Evolutionary conservation across 1,140 invertebrate genomes (phyloP).

Genomic region (Halesus radiatus): DNA sequence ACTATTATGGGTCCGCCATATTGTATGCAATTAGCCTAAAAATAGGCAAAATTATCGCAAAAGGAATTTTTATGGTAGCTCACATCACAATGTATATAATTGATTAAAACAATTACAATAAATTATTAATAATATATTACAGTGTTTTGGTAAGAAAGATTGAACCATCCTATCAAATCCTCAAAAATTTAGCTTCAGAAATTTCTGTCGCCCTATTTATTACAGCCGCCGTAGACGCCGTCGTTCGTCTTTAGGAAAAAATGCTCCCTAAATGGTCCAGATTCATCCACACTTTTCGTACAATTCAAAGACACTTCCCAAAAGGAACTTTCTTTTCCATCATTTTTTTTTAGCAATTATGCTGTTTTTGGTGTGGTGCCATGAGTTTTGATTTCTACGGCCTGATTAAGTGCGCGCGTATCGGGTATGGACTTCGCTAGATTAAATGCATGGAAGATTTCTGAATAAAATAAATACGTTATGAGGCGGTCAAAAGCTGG

Average conservation of each 20-base stretch:
- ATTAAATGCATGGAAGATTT: slow-evolving; percentile 13
- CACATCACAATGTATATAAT: no score
- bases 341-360: neutral
- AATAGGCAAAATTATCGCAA: no score
- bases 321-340: neutral
- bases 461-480: slow-evolving; percentile 38
- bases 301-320: neutral
- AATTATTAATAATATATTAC: neutral
- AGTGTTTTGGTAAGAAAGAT: neutral
- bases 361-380: no score
- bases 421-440: neutral
- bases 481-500: slow-evolving; percentile 34
- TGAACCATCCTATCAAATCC: neutral
- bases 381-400: no score
- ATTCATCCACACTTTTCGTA: neutral
- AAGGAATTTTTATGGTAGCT: no score
- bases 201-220: slow-evolving; percentile 16
- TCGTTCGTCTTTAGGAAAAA: slow-evolving; percentile 8
- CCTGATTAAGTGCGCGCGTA: no score
- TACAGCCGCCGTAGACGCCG: slow-evolving; percentile 11
- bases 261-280: slow-evolving; percentile 7
- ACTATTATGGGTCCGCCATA: no score
- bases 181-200: neutral
- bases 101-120: no score
- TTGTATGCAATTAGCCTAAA: no score